Evolutionary conservation across 2,113 vertebrate genomes (phyloP).

Genomic region (Channa maculata): DNA sequence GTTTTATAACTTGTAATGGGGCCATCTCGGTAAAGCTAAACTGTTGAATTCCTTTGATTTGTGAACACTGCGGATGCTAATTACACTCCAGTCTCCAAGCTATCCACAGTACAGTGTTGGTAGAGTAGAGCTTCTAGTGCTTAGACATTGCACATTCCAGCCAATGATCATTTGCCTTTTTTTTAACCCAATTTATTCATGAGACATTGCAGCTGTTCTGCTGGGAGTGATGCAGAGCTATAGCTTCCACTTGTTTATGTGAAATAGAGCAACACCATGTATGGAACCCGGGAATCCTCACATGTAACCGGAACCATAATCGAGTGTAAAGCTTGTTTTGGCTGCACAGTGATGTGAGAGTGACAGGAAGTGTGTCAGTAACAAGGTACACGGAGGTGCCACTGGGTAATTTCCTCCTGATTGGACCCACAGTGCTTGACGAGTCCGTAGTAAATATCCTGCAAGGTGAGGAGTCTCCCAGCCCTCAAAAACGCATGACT

Average conservation of each 20-base stretch:
- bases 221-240: neutral
- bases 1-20: neutral
- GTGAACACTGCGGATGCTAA: neutral
- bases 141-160: neutral
- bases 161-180: neutral
- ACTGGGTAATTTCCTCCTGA: constrained; percentile 4
- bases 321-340: neutral
- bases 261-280: neutral
- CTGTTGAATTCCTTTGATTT: neutral
- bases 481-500: too few species aligned
- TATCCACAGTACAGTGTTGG: neutral
- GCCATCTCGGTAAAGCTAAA: neutral
- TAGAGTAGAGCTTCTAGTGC: neutral
- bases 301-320: neutral
- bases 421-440: neutral
- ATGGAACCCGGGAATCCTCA: neutral
- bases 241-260: neutral
- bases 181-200: neutral
- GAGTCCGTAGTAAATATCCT: neutral
- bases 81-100: neutral
- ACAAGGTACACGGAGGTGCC: neutral
- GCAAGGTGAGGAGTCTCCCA: neutral
- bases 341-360: neutral
- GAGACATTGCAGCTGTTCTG: neutral
- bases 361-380: neutral